Evolutionary conservation across 2,888 invertebrate species (phyloP).

Genomic region (Exephanes ischioxanthus): DNA sequence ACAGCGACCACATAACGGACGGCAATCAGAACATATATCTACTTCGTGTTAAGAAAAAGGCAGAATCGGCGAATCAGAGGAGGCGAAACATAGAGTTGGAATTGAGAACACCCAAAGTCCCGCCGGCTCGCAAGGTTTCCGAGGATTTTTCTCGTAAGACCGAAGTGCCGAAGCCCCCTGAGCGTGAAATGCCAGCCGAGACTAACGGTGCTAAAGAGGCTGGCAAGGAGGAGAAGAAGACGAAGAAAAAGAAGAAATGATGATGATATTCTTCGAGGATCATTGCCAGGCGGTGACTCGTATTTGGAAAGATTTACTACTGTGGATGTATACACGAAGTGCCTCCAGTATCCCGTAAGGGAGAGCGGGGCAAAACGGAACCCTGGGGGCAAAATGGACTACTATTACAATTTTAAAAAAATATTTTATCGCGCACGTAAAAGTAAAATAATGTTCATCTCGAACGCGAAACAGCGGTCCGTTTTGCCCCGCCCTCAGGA

Average conservation of each 20-base stretch:
- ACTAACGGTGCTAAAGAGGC: slow-evolving; percentile 27
- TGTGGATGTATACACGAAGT: not conserved
- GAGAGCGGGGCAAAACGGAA: not conserved
- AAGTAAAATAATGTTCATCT: not conserved
- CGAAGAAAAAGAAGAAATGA: slow-evolving; percentile 38
- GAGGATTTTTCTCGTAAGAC: not conserved
- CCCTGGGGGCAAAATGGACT: not conserved
- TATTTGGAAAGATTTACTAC: not conserved
- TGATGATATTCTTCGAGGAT: slow-evolving; percentile 15
- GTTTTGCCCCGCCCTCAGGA: not conserved
- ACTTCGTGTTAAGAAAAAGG: slow-evolving; percentile 79
- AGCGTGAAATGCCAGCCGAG: slow-evolving; percentile 21
- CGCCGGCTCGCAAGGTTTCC: slow-evolving; percentile 57
- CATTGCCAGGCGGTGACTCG: not conserved
- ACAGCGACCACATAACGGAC: slow-evolving; percentile 78
- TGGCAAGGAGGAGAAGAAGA: slow-evolving; percentile 39
- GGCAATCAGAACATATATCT: slow-evolving; percentile 79
- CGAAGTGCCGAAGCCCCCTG: slow-evolving; percentile 15
- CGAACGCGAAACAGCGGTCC: not conserved
- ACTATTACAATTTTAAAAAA: not conserved
- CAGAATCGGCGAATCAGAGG: slow-evolving; percentile 68
- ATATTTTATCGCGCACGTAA: not conserved
- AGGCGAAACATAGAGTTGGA: slow-evolving; percentile 80
- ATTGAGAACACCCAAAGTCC: slow-evolving; percentile 79
- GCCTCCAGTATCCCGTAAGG: not conserved